Evolutionary conservation across 2,888 invertebrate genomes (phyloP).

Genomic region (Phytoseiulus persimilis): DNA sequence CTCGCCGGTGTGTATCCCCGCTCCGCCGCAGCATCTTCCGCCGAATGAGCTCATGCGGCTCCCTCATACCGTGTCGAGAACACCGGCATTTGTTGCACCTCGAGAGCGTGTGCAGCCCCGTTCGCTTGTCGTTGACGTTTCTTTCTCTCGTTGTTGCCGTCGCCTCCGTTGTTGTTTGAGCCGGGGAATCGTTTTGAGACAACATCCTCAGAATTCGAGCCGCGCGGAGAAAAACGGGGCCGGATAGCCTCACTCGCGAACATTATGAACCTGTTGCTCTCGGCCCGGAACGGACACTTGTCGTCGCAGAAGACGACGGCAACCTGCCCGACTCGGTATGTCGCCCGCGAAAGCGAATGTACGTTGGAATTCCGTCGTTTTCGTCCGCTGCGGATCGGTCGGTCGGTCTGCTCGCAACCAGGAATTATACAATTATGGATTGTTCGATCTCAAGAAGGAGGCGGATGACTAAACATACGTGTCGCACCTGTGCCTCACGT

Average conservation of each 20-base stretch:
- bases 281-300: neutral
- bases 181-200: neutral
- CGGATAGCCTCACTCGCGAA: neutral
- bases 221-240: neutral
- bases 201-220: neutral
- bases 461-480: neutral
- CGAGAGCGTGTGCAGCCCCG: neutral
- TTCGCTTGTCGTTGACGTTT: neutral
- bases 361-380: neutral
- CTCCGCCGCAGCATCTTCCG: too few species aligned
- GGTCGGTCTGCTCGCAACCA: neutral
- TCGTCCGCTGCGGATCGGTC: neutral
- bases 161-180: neutral
- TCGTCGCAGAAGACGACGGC: neutral
- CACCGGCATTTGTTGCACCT: too few species aligned
- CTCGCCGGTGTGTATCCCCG: neutral
- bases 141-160: neutral
- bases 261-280: neutral
- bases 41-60: too few species aligned
- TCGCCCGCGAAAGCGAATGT: neutral
- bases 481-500: neutral
- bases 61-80: too few species aligned
- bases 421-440: constrained; percentile 5
- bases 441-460: neutral
- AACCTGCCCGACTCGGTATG: neutral